Conservation (phyloP, 2,113 vertebrate genomes). For the Chaenocephalus aceratus region DNA sequence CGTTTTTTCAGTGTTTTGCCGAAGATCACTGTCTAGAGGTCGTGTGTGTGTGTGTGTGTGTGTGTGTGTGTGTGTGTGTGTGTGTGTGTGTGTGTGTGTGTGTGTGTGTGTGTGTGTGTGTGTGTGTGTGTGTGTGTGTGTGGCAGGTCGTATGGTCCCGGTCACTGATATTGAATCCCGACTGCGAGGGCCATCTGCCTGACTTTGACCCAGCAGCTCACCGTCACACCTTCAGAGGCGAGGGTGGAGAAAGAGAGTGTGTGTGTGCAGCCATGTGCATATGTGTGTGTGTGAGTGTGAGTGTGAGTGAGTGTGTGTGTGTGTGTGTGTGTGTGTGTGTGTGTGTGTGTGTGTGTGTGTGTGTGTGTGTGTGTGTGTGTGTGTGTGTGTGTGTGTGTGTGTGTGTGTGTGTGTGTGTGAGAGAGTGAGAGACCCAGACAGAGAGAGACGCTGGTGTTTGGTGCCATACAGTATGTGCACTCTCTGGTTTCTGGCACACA, state of each 20-base stretch:
- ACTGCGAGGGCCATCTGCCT: slow-evolving; percentile 81
- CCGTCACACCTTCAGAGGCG: slow-evolving; percentile 69
- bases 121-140: slow-evolving; percentile 32
- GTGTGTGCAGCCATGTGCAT: neutral
- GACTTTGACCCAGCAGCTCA: slow-evolving; percentile 75
- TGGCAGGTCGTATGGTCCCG: slow-evolving; percentile 38
- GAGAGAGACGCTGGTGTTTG: slow-evolving; percentile 11
- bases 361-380: too few species aligned
- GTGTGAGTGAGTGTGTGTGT: neutral
- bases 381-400: too few species aligned
- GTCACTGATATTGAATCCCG: slow-evolving; percentile 70
- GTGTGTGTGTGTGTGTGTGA: too few species aligned
- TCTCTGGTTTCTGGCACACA: slow-evolving; percentile 55
- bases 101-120: too few species aligned
- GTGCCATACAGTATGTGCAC: slow-evolving; percentile 25
- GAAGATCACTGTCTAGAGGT: slow-evolving; percentile 60
- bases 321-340: slow-evolving; percentile 12
- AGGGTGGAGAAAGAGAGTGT: slow-evolving; percentile 28
- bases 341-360: too few species aligned
- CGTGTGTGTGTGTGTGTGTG: neutral
- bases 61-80: too few species aligned
- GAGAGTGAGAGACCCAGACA: neutral
- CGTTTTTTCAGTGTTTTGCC: neutral
- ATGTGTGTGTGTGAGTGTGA: slow-evolving; percentile 20
- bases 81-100: too few species aligned